Evolutionary conservation across 2,888 invertebrate species (phyloP).

Genomic region (Thumatha senex): DNA sequence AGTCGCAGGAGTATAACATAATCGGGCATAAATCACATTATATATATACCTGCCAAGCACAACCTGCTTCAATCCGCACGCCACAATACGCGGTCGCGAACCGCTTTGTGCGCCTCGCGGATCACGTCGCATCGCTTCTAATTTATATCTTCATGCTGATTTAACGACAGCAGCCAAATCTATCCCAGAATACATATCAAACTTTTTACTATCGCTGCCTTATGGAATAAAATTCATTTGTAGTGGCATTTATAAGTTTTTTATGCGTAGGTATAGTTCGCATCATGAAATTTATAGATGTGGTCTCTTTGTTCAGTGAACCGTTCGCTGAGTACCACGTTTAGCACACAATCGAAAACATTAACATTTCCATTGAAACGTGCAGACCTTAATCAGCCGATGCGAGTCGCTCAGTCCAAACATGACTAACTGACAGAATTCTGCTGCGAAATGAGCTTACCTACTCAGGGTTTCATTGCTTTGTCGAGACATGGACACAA

Average conservation of each 20-base stretch:
- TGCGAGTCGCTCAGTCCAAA: slow-evolving; percentile 51
- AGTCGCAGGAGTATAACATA: slow-evolving; percentile 70
- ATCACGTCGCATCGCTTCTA: slow-evolving; percentile 61
- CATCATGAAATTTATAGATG: slow-evolving; percentile 70
- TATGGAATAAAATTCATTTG: slow-evolving; percentile 70
- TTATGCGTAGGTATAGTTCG: slow-evolving; percentile 46
- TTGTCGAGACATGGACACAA: slow-evolving; percentile 15
- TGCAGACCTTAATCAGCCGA: slow-evolving; percentile 56
- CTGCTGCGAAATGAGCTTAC: slow-evolving; percentile 27
- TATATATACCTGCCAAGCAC: slow-evolving; percentile 78
- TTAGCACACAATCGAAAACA: slow-evolving; percentile 75
- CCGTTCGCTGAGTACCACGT: slow-evolving; percentile 63
- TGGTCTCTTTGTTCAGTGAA: slow-evolving; percentile 64
- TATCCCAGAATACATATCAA: slow-evolving; percentile 58
- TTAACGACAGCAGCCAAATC: slow-evolving; percentile 64
- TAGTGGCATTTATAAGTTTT: slow-evolving; percentile 62
- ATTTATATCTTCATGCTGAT: slow-evolving; percentile 81
- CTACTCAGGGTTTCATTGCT: slow-evolving; percentile 26
- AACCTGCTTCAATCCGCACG: slow-evolving; percentile 82
- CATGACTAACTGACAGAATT: slow-evolving; percentile 36
- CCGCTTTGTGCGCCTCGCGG: slow-evolving; percentile 61
- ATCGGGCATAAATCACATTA: slow-evolving; percentile 77
- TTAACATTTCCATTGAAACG: slow-evolving; percentile 75
- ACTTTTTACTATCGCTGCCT: slow-evolving; percentile 58
- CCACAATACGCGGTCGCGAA: slow-evolving; percentile 58